Evolutionary conservation across 2,113 vertebrate species (phyloP).

Genomic region (Daubentonia madagascariensis): DNA sequence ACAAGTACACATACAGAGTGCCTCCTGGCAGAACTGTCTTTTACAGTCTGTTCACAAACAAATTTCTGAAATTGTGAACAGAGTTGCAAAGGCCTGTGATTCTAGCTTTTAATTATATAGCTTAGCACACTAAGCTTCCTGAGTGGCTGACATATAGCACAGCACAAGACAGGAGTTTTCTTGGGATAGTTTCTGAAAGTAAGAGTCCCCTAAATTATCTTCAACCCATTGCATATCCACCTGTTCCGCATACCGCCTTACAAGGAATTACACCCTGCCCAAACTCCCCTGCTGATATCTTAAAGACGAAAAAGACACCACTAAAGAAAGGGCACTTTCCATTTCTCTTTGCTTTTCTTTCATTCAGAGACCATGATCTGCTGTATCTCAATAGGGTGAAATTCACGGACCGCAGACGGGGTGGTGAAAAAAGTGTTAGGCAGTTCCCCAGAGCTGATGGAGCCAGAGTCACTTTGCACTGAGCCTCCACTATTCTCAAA

Average conservation of each 20-base stretch:
- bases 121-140: not conserved
- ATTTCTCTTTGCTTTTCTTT: not conserved
- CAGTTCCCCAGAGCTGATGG: constrained; percentile 91
- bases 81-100: not conserved
- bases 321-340: not conserved
- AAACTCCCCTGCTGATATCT: constrained; percentile 10
- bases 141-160: not conserved
- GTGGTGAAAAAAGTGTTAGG: constrained; percentile 88
- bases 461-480: constrained; percentile 93
- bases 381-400: constrained; percentile 92
- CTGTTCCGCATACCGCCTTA: constrained; percentile 23
- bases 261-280: not conserved
- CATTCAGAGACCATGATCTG: constrained; percentile 91
- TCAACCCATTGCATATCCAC: not conserved
- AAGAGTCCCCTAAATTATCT: constrained; percentile 52
- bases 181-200: constrained; percentile 53
- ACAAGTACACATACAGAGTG: not conserved
- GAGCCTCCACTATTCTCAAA: constrained; percentile 92
- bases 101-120: constrained; percentile 33
- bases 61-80: constrained; percentile 50
- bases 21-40: not conserved
- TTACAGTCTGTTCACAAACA: not conserved
- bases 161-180: not conserved
- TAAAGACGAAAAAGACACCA: not conserved
- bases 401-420: constrained; percentile 84